phyloP scores from a whole-genome alignment of 2,113 vertebrate genomes.

The Uria lomvia region DNA sequence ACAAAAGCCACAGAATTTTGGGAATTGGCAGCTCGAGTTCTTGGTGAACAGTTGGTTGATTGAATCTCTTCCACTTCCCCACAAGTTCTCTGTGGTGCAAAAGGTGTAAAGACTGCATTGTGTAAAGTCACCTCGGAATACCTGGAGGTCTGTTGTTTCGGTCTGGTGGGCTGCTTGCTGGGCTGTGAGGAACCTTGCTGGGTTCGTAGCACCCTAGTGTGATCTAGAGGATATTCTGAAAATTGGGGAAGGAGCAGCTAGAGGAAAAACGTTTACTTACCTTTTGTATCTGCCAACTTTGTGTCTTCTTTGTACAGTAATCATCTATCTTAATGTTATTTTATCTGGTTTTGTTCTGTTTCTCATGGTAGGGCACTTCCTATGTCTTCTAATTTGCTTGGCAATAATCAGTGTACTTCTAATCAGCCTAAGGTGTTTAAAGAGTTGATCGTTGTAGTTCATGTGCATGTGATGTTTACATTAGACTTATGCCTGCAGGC shows the following conservation, averaged over 20 bases:
- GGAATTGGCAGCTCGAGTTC: neutral
- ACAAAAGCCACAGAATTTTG: neutral
- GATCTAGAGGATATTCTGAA: neutral
- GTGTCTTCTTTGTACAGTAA: neutral
- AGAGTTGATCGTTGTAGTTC: neutral
- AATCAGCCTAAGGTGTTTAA: neutral
- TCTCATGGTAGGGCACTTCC: neutral
- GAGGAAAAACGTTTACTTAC: neutral
- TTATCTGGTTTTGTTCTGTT: neutral
- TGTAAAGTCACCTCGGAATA: neutral
- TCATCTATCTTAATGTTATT: neutral
- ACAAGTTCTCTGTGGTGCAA: neutral
- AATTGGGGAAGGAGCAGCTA: neutral
- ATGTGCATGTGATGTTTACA: neutral
- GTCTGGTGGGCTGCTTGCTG: neutral
- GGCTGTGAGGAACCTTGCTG: neutral
- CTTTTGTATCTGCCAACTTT: neutral
- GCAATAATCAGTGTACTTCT: neutral
- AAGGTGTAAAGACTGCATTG: neutral
- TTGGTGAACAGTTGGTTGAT: neutral
- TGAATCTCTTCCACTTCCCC: neutral
- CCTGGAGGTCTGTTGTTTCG: neutral
- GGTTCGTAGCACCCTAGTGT: accelerated
- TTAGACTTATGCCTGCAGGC: neutral
- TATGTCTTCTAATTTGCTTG: neutral